phyloP scores from a whole-genome alignment of 2,113 vertebrate species.

The Eulemur rufifrons region DNA sequence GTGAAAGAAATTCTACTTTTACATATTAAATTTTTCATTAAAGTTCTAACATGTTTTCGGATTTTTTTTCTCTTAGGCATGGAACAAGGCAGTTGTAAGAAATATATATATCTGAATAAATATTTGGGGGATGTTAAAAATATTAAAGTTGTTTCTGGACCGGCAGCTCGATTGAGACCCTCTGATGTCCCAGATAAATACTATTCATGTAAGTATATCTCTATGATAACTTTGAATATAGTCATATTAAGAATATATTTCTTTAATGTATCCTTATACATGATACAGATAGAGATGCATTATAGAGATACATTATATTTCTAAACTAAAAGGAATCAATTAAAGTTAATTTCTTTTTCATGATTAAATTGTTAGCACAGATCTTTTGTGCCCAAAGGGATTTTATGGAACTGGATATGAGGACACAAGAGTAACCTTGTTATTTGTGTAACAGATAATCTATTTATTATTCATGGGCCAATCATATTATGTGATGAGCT shows the following conservation, averaged over 20 bases:
- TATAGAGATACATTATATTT: not conserved
- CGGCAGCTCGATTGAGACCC: conserved; percentile 92
- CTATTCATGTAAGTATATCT: conserved; percentile 92
- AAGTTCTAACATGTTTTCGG: not conserved
- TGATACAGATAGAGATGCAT: too few species aligned
- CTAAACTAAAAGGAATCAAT: not conserved
- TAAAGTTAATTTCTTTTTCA: not conserved
- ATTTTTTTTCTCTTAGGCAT: conserved; percentile 87
- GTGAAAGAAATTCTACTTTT: not conserved
- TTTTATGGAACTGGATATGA: not conserved
- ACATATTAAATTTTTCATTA: not conserved
- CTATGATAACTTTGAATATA: not conserved
- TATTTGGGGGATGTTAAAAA: conserved; percentile 85
- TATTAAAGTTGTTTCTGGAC: conserved; percentile 89
- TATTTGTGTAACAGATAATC: not conserved
- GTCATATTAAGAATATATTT: not conserved
- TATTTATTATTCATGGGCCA: not conserved
- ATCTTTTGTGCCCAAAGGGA: not conserved
- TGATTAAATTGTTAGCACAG: not conserved
- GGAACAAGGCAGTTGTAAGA: conserved; percentile 93
- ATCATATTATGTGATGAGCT: not conserved
- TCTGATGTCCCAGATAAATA: conserved; percentile 89
- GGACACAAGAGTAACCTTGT: not conserved
- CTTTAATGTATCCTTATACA: not conserved
- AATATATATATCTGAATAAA: conserved; percentile 84